These are phyloP conservation scores for Anniella stebbinsi DNA, from an alignment of 2,797 vertebrate species.

Conservation along the genomic window DNA sequence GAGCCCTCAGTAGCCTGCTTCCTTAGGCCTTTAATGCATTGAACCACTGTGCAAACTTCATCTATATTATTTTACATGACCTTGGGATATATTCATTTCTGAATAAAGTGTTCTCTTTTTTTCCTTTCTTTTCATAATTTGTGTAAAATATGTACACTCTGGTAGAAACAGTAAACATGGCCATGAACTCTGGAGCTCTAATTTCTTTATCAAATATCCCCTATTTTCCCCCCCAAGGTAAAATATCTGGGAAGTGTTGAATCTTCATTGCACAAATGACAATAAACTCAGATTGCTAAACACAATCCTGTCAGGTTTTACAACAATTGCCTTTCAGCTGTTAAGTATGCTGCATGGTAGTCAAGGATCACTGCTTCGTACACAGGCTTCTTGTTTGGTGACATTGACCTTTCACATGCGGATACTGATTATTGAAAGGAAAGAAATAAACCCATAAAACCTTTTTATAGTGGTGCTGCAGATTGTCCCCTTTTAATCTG, in stretches of 20 bases:
- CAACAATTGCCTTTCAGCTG: constrained; percentile 77
- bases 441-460: constrained; percentile 51
- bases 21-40: constrained; percentile 49
- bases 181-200: constrained; percentile 67
- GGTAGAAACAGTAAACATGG: constrained; percentile 71
- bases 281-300: constrained; percentile 74
- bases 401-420: constrained; percentile 76
- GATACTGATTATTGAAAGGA: constrained; percentile 71
- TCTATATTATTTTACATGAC: constrained; percentile 58
- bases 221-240: constrained; percentile 54
- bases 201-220: constrained; percentile 69
- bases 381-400: constrained; percentile 72
- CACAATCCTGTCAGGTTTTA: constrained; percentile 74
- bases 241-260: constrained; percentile 63
- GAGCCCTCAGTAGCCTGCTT: constrained; percentile 24
- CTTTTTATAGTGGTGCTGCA: constrained; percentile 59
- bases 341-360: constrained; percentile 75
- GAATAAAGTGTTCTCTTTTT: constrained; percentile 64
- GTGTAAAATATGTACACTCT: constrained; percentile 66
- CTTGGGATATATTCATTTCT: constrained; percentile 69
- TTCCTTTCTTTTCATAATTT: constrained; percentile 59
- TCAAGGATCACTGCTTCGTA: constrained; percentile 78
- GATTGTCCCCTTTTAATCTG: constrained; percentile 73
- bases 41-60: constrained; percentile 47
- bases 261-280: constrained; percentile 67